phyloP scores from a whole-genome alignment of 1,140 invertebrate genomes.

The Spodoptera litura region DNA sequence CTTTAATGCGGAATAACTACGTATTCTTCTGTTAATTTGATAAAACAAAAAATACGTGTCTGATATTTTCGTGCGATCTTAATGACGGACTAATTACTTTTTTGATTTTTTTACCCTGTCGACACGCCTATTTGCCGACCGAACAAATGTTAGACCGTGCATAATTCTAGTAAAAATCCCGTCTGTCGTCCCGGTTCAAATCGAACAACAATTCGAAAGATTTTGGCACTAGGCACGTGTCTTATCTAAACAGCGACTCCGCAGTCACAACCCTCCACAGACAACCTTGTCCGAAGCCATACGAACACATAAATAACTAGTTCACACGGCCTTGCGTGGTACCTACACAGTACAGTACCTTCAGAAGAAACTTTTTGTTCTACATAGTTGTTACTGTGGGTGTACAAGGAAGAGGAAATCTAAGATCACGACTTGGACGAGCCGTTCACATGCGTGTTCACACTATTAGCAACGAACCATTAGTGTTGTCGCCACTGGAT shows the following conservation, averaged over 20 bases:
- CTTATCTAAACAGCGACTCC: neutral
- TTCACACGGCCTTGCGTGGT: slow-evolving; percentile 25
- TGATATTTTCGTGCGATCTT: no score
- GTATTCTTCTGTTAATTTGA: no score
- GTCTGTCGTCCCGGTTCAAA: no score
- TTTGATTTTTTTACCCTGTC: no score
- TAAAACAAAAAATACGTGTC: no score
- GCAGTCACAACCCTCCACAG: neutral
- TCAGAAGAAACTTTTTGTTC: slow-evolving; percentile 42
- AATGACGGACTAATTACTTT: no score
- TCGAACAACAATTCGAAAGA: no score
- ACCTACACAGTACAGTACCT: neutral
- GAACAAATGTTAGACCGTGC: no score
- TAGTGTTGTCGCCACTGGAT: slow-evolving; percentile 25
- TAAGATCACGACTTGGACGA: slow-evolving; percentile 51
- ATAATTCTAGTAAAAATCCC: no score
- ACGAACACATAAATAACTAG: slow-evolving; percentile 1
- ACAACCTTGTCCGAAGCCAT: neutral
- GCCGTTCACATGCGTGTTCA: slow-evolving; percentile 58
- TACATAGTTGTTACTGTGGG: slow-evolving; percentile 3
- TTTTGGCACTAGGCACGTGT: no score
- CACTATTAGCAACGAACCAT: slow-evolving; percentile 56
- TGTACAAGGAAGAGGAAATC: slow-evolving; percentile 57
- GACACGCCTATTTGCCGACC: no score
- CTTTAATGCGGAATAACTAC: no score